Conservation (phyloP, 2,888 invertebrate species). For the Torymus texanus region DNA sequence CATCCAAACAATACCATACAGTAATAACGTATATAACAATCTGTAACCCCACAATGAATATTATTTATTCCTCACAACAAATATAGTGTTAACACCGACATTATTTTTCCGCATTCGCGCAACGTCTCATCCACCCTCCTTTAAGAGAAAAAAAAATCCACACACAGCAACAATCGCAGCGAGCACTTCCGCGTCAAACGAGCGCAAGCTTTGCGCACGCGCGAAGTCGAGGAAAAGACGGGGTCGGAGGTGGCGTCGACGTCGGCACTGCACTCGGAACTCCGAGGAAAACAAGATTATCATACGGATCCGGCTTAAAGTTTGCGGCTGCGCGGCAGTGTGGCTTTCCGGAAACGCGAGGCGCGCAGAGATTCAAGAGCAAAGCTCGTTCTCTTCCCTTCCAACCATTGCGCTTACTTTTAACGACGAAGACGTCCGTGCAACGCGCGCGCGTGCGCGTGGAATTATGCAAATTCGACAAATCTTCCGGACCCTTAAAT, state of each 20-base stretch:
- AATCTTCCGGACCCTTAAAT: slow-evolving; percentile 53
- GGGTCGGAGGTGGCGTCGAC: background rate
- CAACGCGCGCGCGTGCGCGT: too few relatives aligned
- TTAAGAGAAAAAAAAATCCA: background rate
- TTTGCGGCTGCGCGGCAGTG: slow-evolving; percentile 43
- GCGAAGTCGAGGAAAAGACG: background rate
- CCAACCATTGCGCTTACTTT: slow-evolving; percentile 21
- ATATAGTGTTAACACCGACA: too few relatives aligned
- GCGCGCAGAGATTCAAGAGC: slow-evolving; percentile 29
- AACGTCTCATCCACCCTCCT: too few relatives aligned
- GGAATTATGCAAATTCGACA: slow-evolving; percentile 60
- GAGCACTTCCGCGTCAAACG: background rate
- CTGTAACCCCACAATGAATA: too few relatives aligned
- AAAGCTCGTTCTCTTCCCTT: slow-evolving; percentile 7
- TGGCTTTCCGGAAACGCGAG: slow-evolving; percentile 36
- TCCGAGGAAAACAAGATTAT: slow-evolving; percentile 56
- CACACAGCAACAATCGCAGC: background rate
- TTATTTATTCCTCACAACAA: too few relatives aligned
- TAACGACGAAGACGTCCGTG: slow-evolving; percentile 32
- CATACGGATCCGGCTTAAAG: slow-evolving; percentile 56
- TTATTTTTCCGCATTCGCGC: too few relatives aligned
- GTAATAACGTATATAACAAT: too few relatives aligned
- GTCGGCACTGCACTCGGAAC: slow-evolving; percentile 32
- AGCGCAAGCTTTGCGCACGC: background rate
- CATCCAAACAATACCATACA: too few relatives aligned